Base-by-base conservation (phyloP, 2,888 invertebrate genomes). In the Ophion slaviceki region DNA sequence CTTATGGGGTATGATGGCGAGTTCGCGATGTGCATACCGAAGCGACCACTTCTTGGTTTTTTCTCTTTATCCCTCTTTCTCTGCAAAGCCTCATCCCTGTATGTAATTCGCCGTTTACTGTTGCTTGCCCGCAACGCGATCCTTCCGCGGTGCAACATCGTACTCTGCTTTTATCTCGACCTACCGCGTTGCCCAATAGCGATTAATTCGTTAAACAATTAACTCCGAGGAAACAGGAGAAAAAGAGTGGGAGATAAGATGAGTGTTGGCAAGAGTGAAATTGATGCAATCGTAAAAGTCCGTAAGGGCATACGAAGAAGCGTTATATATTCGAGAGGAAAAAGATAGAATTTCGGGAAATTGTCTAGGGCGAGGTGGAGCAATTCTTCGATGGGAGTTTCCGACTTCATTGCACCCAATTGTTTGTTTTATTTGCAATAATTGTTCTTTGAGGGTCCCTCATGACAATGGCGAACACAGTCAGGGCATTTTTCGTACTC, bases 1-100 rank as follows among this genome's bases (percentile, higher is more conserved):
- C 92, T 92, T 92, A 91, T 88, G 90, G 91, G 90, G 89, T 91
- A 91, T 92, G 92, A 92, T 91, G 90, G 92, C 90, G 91, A 85
- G 88, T 24, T 53, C 36, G 77, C 78, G 14, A 88, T 89, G 90
- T 90, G 91, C 91, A 91, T 91, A 90, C 91, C 91, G 90, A 91
- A 91, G 91, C 89, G 90, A 91, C 84, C 89, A 88, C 89, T 88
- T 87, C 82, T 88, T 83, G 88, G 82, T 87, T 80, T 84, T 87
- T 87, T 80, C 76, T 62, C 66, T 8, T n/a, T 68, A 70, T 72
- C 81, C n/a, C 59, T 59, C 24, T 62, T 28, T 75, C 59, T 45
- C 32, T 24, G 62, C 36, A 57, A 62, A 45, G 66, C n/a, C 75
- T 28, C 40, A 40, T 40, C 40, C 40, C 70, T 67, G 68, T 24